Base-by-base conservation (phyloP, 64 coral and sea anemone genomes). In the Actinia tenebrosa region DNA sequence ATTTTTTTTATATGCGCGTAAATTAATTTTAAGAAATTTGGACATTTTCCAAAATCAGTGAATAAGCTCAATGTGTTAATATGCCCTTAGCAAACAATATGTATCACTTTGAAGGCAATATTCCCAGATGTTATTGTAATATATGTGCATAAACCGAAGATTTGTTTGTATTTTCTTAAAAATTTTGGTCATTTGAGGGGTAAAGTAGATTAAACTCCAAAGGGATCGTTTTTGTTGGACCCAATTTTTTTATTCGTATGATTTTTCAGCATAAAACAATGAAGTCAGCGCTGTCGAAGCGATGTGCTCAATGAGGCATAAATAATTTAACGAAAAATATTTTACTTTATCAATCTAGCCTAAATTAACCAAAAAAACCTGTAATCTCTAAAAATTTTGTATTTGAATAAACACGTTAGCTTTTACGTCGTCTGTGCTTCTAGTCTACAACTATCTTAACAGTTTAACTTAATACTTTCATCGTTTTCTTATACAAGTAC, bases 71-170 rank as follows among this genome's bases (percentile, higher is more conserved):
- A 75, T 75, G 69, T 75, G n/a, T 42, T 75, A 75, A 75, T 75
- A 42, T 75, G 26, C 69, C n/a, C 27, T 14, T 13, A 25, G 69
- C 69, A 75, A 75, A 75, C 69, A 75, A 30, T 15, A 75, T 30
- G 69, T 30, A 75, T 30, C 47, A 50, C 47, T 50, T 69, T 25
- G 64, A 69, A 69, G 64, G n/a, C 64, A 22, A 25, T 69, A 69
- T 69, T 69, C 63, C 69, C 69, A 75, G 23, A 42, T 75, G 69
- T 75, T 43, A 75, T 75, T 75, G 69, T 75, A 75, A 75, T 75
- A 30, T 75, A 75, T 75, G 69, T 75, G 23, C 25, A 75, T 75
- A 42, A 75, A 0, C 69, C 13, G 25, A 42, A 75, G 22, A 10
- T 75, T 30, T 30, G 1, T 75, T 43, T 75, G 69, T 75, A 30